Percentiles rank a stretch among this genome's conserved stretches.
These are phyloP conservation scores for Stictonetta naevosa DNA, from an alignment of 2,113 vertebrate species.

Conservation along the genomic window DNA sequence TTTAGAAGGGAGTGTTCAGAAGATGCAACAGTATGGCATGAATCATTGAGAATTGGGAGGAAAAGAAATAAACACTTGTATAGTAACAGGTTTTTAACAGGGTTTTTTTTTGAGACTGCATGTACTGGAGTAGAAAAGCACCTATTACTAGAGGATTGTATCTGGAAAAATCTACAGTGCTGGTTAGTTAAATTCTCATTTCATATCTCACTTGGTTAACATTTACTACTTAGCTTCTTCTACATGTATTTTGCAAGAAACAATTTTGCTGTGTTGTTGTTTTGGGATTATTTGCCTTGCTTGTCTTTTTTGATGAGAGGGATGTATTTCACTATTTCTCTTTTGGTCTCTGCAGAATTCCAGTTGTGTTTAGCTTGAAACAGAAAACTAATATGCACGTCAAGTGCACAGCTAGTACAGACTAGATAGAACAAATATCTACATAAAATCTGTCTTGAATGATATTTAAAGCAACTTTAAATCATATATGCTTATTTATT, in stretches of 20 bases:
- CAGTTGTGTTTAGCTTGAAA: conserved; percentile 12
- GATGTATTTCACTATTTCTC: background rate
- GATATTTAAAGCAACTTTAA: conserved; percentile 13
- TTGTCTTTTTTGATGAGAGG: background rate
- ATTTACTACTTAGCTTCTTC: background rate
- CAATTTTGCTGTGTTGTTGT: background rate
- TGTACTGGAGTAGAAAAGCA: background rate
- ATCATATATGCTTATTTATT: conserved; percentile 24
- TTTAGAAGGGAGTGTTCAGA: background rate
- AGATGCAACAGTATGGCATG: background rate
- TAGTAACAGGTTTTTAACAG: background rate
- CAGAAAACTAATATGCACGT: background rate
- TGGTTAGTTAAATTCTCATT: background rate
- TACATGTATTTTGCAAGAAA: background rate
- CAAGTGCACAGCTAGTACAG: background rate
- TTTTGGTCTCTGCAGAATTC: background rate
- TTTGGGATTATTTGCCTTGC: background rate
- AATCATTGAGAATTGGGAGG: conserved; percentile 25
- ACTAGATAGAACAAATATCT: conserved; percentile 9
- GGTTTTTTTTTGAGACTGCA: background rate
- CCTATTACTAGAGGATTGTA: background rate
- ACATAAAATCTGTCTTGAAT: background rate
- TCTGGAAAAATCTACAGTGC: background rate
- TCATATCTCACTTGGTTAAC: background rate
- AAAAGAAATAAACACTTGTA: background rate